Evolutionary conservation across 2,888 invertebrate species (phyloP), one percentile per base, ranked within the genome.

Genomic region (Kryphioiulus occultus): DNA sequence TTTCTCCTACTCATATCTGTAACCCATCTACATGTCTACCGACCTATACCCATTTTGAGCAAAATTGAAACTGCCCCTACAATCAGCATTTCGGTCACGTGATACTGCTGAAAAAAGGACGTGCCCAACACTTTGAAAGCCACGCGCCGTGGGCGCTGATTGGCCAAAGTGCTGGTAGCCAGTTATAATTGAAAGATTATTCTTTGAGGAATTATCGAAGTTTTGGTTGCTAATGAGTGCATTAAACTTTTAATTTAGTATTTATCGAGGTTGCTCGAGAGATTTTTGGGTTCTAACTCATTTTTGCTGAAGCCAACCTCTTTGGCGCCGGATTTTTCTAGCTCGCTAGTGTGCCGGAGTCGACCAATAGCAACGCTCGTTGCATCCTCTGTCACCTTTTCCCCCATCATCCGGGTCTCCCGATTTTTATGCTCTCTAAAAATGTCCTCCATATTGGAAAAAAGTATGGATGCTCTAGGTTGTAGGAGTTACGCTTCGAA

Each of bases 401-500:
- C 86, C 53, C 84, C 39, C 86, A 68, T 68, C 84, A 84, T 84
- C 84, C 84, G 84, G 84, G 84, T 84, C 86, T 86, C 47, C 26
- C 15, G 4, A 35, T 84, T 84, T 84, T 84, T 39, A 39, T 42
- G 44, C 86, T 39, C 35, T 59, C 35, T 42, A 59, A 59, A 86
- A 59, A 86, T 86, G 78, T 86, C 86, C 86, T 59, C 86, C 86
- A 86, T 86, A 86, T 86, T 86, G 86, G 68, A 30, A 53, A 59
- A 32, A 86, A 86, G 53, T 47, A 78, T 86, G 78, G 86, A 35
- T 39, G 42, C 44, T 84, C 47, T 30, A 85, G 85, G 44, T 85
- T 85, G 30, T 26, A 15, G 47, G 39, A 84, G 39, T 84, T 84
- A 84, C 35, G 84, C 35, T 22, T 84, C 84, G 4, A 35, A 84